Evolutionary conservation across 2,888 invertebrate species (phyloP).

Genomic region (Ochropleura plecta): DNA sequence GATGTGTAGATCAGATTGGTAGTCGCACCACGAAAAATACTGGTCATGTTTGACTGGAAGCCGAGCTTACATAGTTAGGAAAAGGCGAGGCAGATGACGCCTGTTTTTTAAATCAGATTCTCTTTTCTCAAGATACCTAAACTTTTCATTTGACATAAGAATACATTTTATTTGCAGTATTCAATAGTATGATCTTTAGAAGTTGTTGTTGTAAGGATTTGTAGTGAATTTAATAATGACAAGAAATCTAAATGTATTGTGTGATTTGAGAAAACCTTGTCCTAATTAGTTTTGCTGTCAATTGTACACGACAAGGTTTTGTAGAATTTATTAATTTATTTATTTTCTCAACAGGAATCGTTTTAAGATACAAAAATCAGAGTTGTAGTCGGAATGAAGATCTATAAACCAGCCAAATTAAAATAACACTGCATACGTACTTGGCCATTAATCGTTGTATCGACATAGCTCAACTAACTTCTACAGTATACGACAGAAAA

Average conservation of each 20-base stretch:
- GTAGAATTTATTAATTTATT: background rate
- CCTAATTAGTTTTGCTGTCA: background rate
- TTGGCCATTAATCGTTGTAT: constrained; percentile 85
- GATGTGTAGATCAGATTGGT: too few relatives aligned
- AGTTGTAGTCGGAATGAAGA: constrained; percentile 12
- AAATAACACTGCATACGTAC: constrained; percentile 67
- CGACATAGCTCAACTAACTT: constrained; percentile 82
- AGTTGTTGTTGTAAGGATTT: background rate
- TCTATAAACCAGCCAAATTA: constrained; percentile 56
- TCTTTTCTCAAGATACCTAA: too few relatives aligned
- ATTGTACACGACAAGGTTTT: background rate
- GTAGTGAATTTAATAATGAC: background rate
- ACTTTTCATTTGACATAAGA: background rate
- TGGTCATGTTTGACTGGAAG: too few relatives aligned
- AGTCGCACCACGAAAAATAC: too few relatives aligned
- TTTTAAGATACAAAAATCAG: constrained; percentile 44
- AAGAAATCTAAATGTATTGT: background rate
- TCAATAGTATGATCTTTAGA: background rate
- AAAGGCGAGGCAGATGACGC: too few relatives aligned
- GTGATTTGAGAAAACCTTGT: background rate
- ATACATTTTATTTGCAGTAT: background rate
- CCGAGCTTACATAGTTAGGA: too few relatives aligned
- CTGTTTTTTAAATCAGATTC: background rate
- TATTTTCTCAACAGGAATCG: background rate
- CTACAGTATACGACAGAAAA: constrained; percentile 58